Base-by-base conservation (phyloP, 1,140 invertebrate species). In the Drosophila sucinea region DNA sequence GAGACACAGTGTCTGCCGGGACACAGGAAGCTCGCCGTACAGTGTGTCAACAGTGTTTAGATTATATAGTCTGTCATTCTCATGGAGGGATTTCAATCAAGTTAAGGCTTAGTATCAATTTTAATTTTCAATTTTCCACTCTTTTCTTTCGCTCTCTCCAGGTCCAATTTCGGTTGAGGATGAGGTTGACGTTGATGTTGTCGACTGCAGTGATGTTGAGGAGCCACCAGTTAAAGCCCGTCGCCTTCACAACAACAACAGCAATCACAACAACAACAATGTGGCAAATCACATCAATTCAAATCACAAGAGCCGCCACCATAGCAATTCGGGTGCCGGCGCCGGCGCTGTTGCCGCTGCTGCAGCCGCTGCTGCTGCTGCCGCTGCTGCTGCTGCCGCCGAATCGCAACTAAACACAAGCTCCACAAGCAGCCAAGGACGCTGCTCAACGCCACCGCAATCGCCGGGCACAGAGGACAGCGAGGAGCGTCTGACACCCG, bases 181-280 rank as follows among this genome's bases (percentile, higher is more conserved):
- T 61, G 93, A 93, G 73, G 92, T 92, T 61, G 91, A 92, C 66
- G 92, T 94, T 47, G 93, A 94, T 91, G 93, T 94, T 1, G 94
- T 94, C 63, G 93, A 94, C 77, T 94, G 93, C 79, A 94, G 93
- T 58, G 91, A 92, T 69, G 92, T 90, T 8, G 91, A 92, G 68
- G 87, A 91, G 76, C 90, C 90, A 30, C 90, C 90, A 54, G 71
- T 74, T 1, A 91, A 91, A 67, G 78, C 89, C 30, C 90, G 90
- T 56, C 85, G 90, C 44, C 70, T 91, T 11, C 78, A 90, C 27
- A 69, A 64, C 33, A 73, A 54, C 66, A 80, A 56, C 44, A 78
- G 62, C 51, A 79, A 77, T 38, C 76, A 77, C 44, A 85, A 77
- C 67, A 85, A 77, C 41, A 77, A 79, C 11, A 82, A 77, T 73